Evolutionary conservation across 2,113 vertebrate species (phyloP).

Genomic region (Caloenas nicobarica): DNA sequence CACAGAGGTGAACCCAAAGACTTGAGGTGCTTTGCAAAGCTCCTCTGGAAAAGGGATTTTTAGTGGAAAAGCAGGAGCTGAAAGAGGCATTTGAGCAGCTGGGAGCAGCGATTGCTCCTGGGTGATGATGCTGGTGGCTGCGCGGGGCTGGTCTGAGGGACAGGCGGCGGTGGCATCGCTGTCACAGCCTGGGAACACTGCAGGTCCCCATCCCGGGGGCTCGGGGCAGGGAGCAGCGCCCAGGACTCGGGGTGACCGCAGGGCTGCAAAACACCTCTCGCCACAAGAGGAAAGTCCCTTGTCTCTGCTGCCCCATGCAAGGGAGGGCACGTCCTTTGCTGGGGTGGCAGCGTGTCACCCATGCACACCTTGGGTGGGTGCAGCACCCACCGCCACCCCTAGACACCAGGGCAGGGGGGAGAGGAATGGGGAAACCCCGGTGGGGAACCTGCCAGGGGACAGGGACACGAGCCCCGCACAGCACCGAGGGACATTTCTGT

Average conservation of each 20-base stretch:
- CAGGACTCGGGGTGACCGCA: too few species aligned
- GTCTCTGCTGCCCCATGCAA: fast-evolving
- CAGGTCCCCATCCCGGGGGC: fast-evolving
- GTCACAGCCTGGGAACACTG: background rate
- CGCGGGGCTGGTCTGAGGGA: background rate
- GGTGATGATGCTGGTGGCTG: background rate
- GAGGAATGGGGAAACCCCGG: background rate
- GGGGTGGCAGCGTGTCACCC: background rate
- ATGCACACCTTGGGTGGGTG: fast-evolving
- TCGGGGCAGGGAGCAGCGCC: background rate
- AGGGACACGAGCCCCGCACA: background rate
- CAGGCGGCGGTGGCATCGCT: background rate
- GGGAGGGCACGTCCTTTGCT: background rate
- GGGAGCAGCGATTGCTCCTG: background rate
- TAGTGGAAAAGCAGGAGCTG: background rate
- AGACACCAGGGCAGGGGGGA: background rate
- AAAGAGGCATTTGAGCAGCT: background rate
- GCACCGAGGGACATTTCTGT: background rate
- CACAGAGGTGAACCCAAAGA: background rate
- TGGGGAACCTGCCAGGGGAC: background rate
- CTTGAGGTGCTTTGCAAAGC: background rate
- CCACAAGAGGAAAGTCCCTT: background rate
- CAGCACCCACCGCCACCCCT: background rate
- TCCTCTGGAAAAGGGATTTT: constrained; percentile 11
- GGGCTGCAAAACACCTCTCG: background rate